Evolutionary conservation across 2,888 invertebrate genomes (phyloP).

Genomic region (Belgica antarctica): DNA sequence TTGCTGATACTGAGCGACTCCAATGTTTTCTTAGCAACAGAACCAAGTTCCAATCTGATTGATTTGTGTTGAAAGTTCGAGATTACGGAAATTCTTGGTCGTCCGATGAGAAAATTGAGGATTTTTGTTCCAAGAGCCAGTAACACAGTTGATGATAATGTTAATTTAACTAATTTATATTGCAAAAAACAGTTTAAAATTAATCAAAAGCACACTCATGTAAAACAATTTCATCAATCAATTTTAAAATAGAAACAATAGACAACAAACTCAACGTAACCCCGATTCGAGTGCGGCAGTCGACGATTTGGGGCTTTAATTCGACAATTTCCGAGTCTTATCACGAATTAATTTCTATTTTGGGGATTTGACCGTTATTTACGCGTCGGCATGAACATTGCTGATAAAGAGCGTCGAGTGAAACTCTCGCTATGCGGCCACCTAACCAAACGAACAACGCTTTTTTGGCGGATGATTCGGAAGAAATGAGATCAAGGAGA

Average conservation of each 20-base stretch:
- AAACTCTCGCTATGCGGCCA: no score
- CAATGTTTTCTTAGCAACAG: no score
- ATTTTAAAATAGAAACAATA: no score
- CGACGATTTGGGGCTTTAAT: not conserved
- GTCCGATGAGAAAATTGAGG: no score
- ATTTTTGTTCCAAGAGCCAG: conserved; percentile 8
- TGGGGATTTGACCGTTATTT: conserved; percentile 22
- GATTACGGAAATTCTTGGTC: no score
- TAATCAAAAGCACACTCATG: not conserved
- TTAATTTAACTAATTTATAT: not conserved
- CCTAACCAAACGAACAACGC: not conserved
- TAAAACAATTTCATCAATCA: no score
- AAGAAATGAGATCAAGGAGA: conserved; percentile 12
- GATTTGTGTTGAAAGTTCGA: no score
- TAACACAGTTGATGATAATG: conserved; percentile 3
- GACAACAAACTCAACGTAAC: no score
- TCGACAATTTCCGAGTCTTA: not conserved
- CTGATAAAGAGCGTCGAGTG: not conserved
- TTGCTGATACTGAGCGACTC: no score
- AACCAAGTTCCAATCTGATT: no score
- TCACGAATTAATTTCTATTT: not conserved
- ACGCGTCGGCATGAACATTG: not conserved
- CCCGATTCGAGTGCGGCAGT: not conserved
- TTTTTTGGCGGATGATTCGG: not conserved
- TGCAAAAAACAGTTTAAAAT: conserved; percentile 2